Evolutionary conservation across 2,797 vertebrate genomes (phyloP).

Genomic region (Sebastes kiyomatsui): DNA sequence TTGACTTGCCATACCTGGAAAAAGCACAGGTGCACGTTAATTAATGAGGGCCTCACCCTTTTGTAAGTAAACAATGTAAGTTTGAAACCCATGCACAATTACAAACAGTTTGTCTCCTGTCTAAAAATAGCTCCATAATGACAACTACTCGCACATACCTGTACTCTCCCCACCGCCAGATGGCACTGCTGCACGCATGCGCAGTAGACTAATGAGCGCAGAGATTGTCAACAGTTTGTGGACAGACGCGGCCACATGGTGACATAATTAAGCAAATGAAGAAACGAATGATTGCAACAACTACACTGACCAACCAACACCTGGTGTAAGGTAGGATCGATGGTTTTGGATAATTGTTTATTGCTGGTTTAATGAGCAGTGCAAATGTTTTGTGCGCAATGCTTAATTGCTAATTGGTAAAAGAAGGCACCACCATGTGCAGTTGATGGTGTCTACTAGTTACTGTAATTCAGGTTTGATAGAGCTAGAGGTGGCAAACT

Average conservation of each 20-base stretch:
- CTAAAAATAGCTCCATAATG: neutral
- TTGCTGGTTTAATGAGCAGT: neutral
- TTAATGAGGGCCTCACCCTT: neutral
- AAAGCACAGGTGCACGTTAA: neutral
- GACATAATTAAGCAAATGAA: neutral
- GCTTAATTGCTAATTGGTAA: neutral
- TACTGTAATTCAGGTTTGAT: neutral
- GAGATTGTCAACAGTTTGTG: neutral
- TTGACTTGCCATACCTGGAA: neutral
- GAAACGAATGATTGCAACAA: neutral
- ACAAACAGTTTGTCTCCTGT: neutral
- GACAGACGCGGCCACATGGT: neutral
- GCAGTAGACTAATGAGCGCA: neutral
- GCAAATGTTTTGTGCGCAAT: neutral
- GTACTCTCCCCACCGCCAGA: neutral
- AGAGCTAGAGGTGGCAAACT: too few relatives aligned
- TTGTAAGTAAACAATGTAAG: neutral
- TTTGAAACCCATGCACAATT: neutral
- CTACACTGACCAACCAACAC: neutral
- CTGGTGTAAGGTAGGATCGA: neutral
- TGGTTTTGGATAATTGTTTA: neutral
- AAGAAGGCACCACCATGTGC: neutral
- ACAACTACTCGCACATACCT: too few relatives aligned
- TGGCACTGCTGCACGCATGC: neutral
- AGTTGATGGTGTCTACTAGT: neutral